These are phyloP conservation scores for Cryptus armator DNA, from an alignment of 2,888 invertebrate species.

Conservation along the genomic window DNA sequence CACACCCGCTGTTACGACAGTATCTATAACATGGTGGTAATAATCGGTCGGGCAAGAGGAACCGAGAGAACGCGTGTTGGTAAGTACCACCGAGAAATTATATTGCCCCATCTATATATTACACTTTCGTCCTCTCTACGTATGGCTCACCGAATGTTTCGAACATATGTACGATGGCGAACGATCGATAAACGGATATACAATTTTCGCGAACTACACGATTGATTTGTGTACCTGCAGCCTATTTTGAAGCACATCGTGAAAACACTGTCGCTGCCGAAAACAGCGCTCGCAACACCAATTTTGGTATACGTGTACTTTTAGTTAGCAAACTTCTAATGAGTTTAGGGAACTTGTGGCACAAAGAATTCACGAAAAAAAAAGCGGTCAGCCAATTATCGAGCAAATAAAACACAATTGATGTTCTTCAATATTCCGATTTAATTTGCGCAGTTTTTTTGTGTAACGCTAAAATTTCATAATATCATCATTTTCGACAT, in stretches of 20 bases:
- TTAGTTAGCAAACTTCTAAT: too few species aligned
- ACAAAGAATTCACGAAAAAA: too few species aligned
- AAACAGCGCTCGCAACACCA: too few species aligned
- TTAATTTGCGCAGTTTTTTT: too few species aligned
- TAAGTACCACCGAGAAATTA: constrained; percentile 42
- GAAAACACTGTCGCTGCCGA: not conserved
- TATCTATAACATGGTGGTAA: constrained; percentile 34
- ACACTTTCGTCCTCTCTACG: not conserved
- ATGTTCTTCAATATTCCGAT: too few species aligned
- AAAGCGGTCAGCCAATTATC: too few species aligned
- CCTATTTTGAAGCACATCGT: not conserved
- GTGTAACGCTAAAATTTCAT: too few species aligned
- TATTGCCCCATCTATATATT: constrained; percentile 3
- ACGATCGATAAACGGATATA: constrained; percentile 32
- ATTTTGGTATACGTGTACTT: too few species aligned
- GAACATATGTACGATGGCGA: not conserved
- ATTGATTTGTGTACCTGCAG: not conserved
- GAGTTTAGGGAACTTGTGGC: too few species aligned
- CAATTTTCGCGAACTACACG: not conserved
- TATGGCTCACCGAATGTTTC: too few species aligned
- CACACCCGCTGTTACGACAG: constrained; percentile 26
- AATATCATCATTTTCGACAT: too few species aligned
- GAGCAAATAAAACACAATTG: too few species aligned
- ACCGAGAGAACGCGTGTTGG: constrained; percentile 31
- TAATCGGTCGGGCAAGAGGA: constrained; percentile 29